Base-by-base conservation (phyloP, 2,797 vertebrate genomes). In the Dermochelys coriacea region DNA sequence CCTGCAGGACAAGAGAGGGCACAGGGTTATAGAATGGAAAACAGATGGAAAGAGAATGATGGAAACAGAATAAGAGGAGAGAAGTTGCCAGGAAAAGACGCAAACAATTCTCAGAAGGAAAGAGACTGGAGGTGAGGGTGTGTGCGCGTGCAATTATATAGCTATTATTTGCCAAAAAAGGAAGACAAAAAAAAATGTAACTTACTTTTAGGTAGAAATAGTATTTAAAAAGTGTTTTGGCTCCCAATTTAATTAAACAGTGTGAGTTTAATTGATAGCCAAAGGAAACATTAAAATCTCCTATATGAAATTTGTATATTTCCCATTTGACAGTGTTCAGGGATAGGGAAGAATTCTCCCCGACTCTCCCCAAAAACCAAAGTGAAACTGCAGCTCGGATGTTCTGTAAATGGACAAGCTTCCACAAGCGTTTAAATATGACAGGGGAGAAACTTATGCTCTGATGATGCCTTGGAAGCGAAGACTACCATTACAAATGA, bases 61-160 rank as follows among this genome's bases (percentile, higher is more conserved):
- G 80, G 93, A 93, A 93, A 80, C 41, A 90, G 74, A 94, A 82
- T 71, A 94, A 82, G 92, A 95, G 27, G 91, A 95, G 31, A 89
- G 51, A 91, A 93, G 52, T 19, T 34, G 34, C 61, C 34, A 64
- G 16, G 57, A 59, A 59, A 79, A 85, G 47, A 93, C 57, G 11
- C 52, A 91, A 93, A 84, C 25, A 88, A 61, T 77, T 96, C 94
- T 93, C 84, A 82, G 82, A 92, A 92, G 47, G 54, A 45, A 45
- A 45, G 19, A 45, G 37, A 11, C 9, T 37, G 21, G 68, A 6
- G 5, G n/a, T 2, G 5, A 45, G 34, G 61, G 15, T 4, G 8
- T 18, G 6, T 18, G 4, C 6, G 6, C 19, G 3, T n/a, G 37
- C 87, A 93, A 88, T 95, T 84, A 86, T 21, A 34, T 50, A 54